These are phyloP conservation scores for Xiphorhynchus elegans DNA, from an alignment of 2,113 vertebrate genomes.

Conservation along the genomic window DNA sequence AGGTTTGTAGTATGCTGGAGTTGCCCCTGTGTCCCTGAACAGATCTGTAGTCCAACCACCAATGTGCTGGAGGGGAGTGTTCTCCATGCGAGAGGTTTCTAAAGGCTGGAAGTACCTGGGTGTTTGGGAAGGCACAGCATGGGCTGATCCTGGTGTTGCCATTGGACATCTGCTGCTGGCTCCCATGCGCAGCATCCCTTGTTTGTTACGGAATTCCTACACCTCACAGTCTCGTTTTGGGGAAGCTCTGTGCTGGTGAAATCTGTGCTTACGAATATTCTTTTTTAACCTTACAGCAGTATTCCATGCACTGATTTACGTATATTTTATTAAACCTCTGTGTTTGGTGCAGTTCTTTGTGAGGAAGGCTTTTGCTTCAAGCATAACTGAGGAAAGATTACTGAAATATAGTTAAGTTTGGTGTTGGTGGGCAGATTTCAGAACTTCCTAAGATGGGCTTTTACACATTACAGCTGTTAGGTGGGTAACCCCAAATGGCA, in stretches of 20 bases:
- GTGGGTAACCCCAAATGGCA: background rate
- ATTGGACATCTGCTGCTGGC: background rate
- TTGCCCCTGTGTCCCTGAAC: background rate
- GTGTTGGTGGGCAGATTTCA: background rate
- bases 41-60: background rate
- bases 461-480: background rate
- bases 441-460: background rate
- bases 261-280: background rate
- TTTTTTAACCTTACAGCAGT: background rate
- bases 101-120: background rate
- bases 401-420: background rate
- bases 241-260: background rate
- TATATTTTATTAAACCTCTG: background rate
- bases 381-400: background rate
- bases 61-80: rapidly evolving
- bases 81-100: background rate
- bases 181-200: rapidly evolving
- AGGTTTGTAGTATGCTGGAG: rapidly evolving
- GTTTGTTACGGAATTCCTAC: rapidly evolving
- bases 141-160: background rate
- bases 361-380: background rate
- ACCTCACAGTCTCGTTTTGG: background rate
- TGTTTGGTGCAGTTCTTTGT: background rate
- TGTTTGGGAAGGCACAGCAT: background rate
- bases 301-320: background rate